These are phyloP conservation scores for Catharus bicknelli DNA, from an alignment of 2,113 vertebrate species.

Conservation along the genomic window DNA sequence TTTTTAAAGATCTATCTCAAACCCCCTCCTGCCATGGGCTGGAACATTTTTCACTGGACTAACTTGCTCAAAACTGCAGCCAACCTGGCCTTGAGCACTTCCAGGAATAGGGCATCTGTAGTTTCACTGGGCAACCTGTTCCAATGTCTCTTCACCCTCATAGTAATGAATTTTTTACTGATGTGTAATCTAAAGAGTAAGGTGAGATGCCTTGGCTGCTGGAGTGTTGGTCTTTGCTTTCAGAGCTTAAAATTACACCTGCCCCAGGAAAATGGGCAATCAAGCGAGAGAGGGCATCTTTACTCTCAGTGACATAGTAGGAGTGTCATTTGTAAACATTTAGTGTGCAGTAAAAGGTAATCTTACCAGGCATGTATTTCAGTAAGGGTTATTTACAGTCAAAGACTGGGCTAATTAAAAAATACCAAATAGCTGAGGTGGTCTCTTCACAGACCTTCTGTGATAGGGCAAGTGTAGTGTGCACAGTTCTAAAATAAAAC, in stretches of 20 bases:
- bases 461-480: background rate
- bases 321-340: background rate
- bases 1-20: background rate
- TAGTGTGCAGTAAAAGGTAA: background rate
- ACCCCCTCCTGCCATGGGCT: accelerated
- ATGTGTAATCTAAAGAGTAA: background rate
- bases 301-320: background rate
- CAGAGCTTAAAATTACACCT: background rate
- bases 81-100: background rate
- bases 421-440: background rate
- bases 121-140: background rate
- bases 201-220: background rate
- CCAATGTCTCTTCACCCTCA: background rate
- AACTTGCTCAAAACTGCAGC: background rate
- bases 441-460: background rate
- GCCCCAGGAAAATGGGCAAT: accelerated
- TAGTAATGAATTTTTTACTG: background rate
- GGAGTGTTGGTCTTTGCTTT: background rate
- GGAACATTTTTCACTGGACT: background rate
- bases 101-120: background rate
- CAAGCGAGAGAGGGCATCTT: background rate
- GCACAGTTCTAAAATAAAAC: background rate
- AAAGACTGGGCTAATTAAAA: background rate
- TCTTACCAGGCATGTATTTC: background rate
- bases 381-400: background rate